phyloP scores from a whole-genome alignment of 53 echinoderm and acorn worm genomes.

The Arbacia lixula region DNA sequence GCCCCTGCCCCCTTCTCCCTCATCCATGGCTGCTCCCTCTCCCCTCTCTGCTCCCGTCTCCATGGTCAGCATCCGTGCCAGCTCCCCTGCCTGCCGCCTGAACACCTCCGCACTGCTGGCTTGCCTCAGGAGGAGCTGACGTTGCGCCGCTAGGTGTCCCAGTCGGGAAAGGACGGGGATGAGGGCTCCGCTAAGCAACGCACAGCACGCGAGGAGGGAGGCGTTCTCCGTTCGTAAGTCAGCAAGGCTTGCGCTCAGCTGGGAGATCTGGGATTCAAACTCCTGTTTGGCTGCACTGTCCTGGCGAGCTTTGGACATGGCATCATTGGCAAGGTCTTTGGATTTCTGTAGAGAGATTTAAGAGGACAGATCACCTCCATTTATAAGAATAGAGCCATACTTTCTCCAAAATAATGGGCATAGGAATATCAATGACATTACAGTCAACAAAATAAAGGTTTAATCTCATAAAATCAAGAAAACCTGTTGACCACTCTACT shows the following conservation, averaged over 20 bases:
- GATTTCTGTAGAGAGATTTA: constrained; percentile 64
- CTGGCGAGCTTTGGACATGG: constrained; percentile 75
- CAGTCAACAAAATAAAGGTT: no score
- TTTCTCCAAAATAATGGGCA: no score
- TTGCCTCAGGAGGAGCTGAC: constrained; percentile 71
- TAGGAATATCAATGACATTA: no score
- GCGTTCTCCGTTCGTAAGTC: constrained; percentile 58
- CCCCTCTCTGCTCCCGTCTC: constrained; percentile 43
- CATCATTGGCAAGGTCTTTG: constrained; percentile 76
- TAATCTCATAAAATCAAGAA: no score
- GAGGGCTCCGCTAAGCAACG: constrained; percentile 82
- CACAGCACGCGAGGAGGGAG: constrained; percentile 76
- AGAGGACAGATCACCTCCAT: no score
- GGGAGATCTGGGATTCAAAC: constrained; percentile 73
- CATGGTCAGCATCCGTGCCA: constrained; percentile 72
- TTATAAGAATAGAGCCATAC: no score
- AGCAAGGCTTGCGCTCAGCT: constrained; percentile 58
- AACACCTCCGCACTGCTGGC: constrained; percentile 48
- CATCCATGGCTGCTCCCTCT: neutral
- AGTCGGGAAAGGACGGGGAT: constrained; percentile 70
- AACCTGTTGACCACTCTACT: no score
- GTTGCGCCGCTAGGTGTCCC: constrained; percentile 74
- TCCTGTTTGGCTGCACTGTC: constrained; percentile 77
- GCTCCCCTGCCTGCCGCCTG: constrained; percentile 76
- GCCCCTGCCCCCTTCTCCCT: neutral